Evolutionary conservation across 2,797 vertebrate genomes (phyloP), one percentile per base, ranked within the genome.

Genomic region (Remorina albescens): DNA sequence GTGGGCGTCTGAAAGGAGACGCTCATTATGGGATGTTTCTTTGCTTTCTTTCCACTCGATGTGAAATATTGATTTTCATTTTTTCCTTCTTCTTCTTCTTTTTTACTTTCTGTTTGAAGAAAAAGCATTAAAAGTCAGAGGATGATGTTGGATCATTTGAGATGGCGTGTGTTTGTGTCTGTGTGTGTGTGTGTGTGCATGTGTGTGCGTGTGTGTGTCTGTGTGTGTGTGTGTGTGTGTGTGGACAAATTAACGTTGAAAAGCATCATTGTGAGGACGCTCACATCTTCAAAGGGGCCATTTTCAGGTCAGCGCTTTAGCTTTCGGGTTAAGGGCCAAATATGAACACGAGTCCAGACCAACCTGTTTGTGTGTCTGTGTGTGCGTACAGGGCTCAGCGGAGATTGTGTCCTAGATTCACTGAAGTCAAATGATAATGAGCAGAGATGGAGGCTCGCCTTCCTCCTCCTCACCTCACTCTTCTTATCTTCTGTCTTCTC

Each of bases 341-440:
- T n/a, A 28, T 37, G 10, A 23, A 23, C 26, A 16, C 5, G n/a
- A n/a, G n/a, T n/a, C n/a, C n/a, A 23, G 46, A 47, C 46, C 46
- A 19, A 3, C 41, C 21, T 56, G 37, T 69, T 70, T 75, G 62
- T 58, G 62, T 51, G 37, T 44, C 59, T 53, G 64, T 21, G 50
- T 25, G 32, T 37, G 53, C 32, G 61, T 51, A 59, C 16, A 2
- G 47, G 18, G 21, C 26, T 85, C 76, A 57, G 76, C 28, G 2
- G 87, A 77, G 86, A 88, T 69, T 60, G 34, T 34, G 56, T 86
- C 89, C 91, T 85, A 88, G 83, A 86, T 92, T 89, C 80, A 67
- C 76, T n/a, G 49, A 75, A 79, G 85, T 87, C 83, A 85, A 82
- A 90, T 90, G 84, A 80, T 91, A 90, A 91, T 84, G 82, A 89